phyloP scores from a whole-genome alignment of 2,797 vertebrate genomes.

The Antrozous pallidus region DNA sequence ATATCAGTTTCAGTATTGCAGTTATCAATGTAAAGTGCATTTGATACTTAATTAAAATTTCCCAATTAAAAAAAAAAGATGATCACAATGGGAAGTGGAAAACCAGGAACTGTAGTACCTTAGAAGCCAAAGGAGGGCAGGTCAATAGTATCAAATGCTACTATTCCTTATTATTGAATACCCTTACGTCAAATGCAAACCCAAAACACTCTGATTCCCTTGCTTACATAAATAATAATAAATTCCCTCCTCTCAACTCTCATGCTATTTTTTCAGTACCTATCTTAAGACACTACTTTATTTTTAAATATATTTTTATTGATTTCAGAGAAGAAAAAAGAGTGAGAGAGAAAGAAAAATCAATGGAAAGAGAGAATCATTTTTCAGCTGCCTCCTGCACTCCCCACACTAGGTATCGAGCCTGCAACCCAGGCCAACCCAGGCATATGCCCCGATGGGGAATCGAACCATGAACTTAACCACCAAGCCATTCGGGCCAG shows the following conservation, averaged over 20 bases:
- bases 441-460: too few species aligned
- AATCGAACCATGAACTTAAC: too few species aligned
- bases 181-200: not conserved
- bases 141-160: not conserved
- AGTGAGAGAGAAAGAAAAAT: too few species aligned
- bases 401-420: too few species aligned
- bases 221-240: constrained; percentile 8
- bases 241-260: not conserved
- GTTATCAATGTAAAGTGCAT: constrained; percentile 78
- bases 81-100: not conserved
- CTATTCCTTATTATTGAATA: not conserved
- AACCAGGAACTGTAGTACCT: not conserved
- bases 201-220: not conserved
- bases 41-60: constrained; percentile 81
- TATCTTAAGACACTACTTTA: constrained; percentile 35
- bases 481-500: too few species aligned
- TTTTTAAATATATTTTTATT: too few species aligned
- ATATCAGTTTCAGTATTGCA: constrained; percentile 78
- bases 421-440: too few species aligned
- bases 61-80: constrained; percentile 40
- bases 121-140: not conserved
- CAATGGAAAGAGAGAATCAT: too few species aligned
- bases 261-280: constrained; percentile 18
- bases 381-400: too few species aligned
- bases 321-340: too few species aligned